Base-by-base conservation (phyloP, 2,113 vertebrate genomes). In the Corythaixoides concolor region DNA sequence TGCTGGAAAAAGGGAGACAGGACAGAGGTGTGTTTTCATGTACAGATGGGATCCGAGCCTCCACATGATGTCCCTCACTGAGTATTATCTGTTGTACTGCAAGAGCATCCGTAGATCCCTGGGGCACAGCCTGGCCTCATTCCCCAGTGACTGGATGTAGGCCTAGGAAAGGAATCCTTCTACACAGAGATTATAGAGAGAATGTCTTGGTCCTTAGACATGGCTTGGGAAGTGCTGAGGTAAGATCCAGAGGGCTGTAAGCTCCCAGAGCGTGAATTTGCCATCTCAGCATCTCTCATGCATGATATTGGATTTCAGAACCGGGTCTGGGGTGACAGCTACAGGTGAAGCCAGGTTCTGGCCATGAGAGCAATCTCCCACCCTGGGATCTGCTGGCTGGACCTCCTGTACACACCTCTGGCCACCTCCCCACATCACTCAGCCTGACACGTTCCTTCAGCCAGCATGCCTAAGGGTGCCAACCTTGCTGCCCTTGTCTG, bases 331-430 rank as follows among this genome's bases (percentile, higher is more conserved):
- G 12, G 13, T 59, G 53, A 30, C 32, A 69, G 26, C 39, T 88
- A 64, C 45, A 55, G 26, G 4, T 19, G 33, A 59, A 81, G 32
- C 22, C 49, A 27, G 11, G 15, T 60, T 83, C 43, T 77, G n/a
- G 12, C 10, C 28, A 8, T 0, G 1, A 35, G 9, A 84, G 1
- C 43, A 39, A 17, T 20, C 5, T 7, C 13, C 22, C 13, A 19
- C 21, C 23, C 23, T 11, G 18, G 8, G 20, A 5, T 67, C 56
- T 80, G n/a, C 59, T 68, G 73, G 19, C 15, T 37, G 78, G 59
- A 22, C 13, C 30, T 66, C 28, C 33, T 62, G 64, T 16, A 19
- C 5, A 3, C 24, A 59, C 37, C 9, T 35, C 16, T 63, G 35
- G 19, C 23, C 52, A 45, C 27, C 8, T 72, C 13, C 12, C 41